Base-by-base conservation (phyloP, 1,140 invertebrate genomes). In the Dryas iulia region DNA sequence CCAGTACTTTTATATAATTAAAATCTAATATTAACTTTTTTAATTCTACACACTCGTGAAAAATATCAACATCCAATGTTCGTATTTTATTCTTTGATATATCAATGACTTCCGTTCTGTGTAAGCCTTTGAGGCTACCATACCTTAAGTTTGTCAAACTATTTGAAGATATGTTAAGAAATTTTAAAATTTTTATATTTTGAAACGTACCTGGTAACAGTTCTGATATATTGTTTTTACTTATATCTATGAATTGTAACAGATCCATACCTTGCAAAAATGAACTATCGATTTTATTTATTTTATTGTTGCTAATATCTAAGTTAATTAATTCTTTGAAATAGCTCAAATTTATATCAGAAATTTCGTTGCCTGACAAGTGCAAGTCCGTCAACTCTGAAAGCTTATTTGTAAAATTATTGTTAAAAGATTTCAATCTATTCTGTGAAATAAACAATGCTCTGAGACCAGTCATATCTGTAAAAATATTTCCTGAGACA, bases 161-260 rank as follows among this genome's bases (percentile, higher is more conserved):
- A 61, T 90, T 90, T 0, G 79, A 82, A 23, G 87, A 90, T 14
- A 89, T 54, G 35, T 89, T 87, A 5, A 90, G 62, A n/a, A 82
- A 47, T 69, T 83, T 85, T 54, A 90, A 73, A 72, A 79, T 79
- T 71, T 77, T 83, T 39, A 83, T 73, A 31, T 74, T 74, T 59
- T 81, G 76, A 73, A 90, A 90, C n/a, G 79, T 82, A 1, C 87
- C 86, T 10, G 87, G 87, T 25, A 72, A 64, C 30, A 90, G 14
- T 12, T 68, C 54, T 0, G 67, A 53, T 8, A 90, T 81, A 35
- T 81, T 80, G 59, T 88, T 90, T 25, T 61, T 26, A 61, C 83
- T 88, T 7, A 90, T 25, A 71, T 88, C 84, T 26, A 89, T 52
- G 28, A 72, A 66, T 66, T 86, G 78, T 56, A 90, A 73, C 12